Percentiles rank a stretch among this genome's conserved stretches.
These are phyloP conservation scores for Drosophila funebris DNA, from an alignment of 1,140 invertebrate genomes.

Conservation along the genomic window DNA sequence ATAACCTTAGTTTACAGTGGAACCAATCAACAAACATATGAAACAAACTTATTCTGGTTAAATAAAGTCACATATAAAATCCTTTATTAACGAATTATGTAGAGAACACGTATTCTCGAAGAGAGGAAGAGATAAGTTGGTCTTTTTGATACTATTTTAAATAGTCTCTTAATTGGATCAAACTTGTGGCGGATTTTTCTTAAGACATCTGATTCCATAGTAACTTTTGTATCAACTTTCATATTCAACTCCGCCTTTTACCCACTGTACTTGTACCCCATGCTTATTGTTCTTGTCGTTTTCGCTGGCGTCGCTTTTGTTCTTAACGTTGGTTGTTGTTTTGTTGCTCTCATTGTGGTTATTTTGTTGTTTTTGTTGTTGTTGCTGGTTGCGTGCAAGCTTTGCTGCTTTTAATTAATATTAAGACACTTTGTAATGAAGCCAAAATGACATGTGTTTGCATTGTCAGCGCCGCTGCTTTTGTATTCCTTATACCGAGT, in stretches of 20 bases:
- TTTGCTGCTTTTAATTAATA: constrained; percentile 79
- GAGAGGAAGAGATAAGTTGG: too few relatives aligned
- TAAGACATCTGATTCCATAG: too few relatives aligned
- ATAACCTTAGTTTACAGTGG: constrained; percentile 1
- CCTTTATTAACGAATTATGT: too few relatives aligned
- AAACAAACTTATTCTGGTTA: too few relatives aligned
- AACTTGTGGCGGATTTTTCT: too few relatives aligned
- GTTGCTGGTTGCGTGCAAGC: constrained; percentile 27
- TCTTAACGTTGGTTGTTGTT: constrained; percentile 15
- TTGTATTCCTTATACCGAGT: constrained; percentile 25
- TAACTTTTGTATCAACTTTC: too few relatives aligned
- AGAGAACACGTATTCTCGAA: too few relatives aligned
- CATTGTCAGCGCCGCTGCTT: constrained; percentile 34
- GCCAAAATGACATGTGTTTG: constrained; percentile 73
- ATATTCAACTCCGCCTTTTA: constrained; percentile 56
- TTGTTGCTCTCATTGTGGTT: constrained; percentile 11
- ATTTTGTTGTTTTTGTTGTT: constrained; percentile 1
- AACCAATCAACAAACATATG: not conserved
- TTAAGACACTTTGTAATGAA: constrained; percentile 68
- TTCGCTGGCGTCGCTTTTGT: constrained; percentile 29
- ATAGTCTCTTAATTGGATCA: too few relatives aligned
- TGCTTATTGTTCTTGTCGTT: constrained; percentile 23
- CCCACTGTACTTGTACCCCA: constrained; percentile 42
- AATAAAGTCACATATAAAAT: too few relatives aligned
- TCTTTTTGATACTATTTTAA: too few relatives aligned